A percentile compares a stretch with the other conserved stretches of the same genome.
phyloP scores from a whole-genome alignment of 2,797 vertebrate species.

The Ambastaia sidthimunki region DNA sequence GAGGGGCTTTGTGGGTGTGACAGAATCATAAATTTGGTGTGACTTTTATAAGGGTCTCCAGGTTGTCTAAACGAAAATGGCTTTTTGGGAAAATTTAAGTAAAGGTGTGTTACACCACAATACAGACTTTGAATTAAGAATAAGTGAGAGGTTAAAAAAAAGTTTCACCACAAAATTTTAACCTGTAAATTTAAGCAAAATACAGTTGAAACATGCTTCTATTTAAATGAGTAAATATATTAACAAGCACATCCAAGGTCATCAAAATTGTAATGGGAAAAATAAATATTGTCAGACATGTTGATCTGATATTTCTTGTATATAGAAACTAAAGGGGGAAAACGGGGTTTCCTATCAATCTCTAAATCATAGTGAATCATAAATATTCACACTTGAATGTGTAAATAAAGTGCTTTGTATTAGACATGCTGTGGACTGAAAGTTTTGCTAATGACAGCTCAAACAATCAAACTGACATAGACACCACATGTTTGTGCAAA shows the following conservation, averaged over 20 bases:
- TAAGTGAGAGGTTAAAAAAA: not conserved
- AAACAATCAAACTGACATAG: no score
- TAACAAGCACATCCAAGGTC: not conserved
- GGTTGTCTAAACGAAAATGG: conserved; percentile 13
- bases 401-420: not conserved
- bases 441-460: no score
- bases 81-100: conserved; percentile 19
- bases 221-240: not conserved
- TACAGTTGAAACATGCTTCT: no score
- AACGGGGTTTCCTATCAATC: not conserved
- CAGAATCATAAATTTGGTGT: conserved; percentile 43
- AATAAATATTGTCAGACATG: not conserved
- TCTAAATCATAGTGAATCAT: conserved; percentile 29
- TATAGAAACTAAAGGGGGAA: conserved; percentile 11
- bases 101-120: conserved; percentile 21
- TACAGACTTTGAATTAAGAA: conserved; percentile 20
- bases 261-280: not conserved
- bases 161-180: no score
- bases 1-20: conserved; percentile 36
- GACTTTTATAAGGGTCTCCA: conserved; percentile 13
- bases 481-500: no score
- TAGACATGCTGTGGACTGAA: not conserved
- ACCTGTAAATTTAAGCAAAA: no score
- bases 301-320: not conserved
- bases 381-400: conserved; percentile 7